These are phyloP conservation scores for Siniperca obscura DNA, from an alignment of 2,797 vertebrate genomes.

Conservation along the genomic window DNA sequence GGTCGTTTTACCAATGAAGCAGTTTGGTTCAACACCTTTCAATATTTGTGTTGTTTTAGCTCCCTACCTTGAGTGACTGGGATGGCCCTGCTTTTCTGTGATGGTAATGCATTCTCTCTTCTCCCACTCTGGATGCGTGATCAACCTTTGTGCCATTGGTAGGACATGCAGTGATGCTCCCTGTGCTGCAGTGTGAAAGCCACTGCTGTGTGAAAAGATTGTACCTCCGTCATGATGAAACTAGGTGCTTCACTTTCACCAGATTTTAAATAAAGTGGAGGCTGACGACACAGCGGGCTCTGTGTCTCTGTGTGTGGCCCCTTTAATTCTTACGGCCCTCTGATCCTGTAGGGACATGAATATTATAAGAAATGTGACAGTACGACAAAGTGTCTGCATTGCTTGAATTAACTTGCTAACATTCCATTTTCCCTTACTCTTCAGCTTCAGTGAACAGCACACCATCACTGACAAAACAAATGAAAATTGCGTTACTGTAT, in stretches of 20 bases:
- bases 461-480: conserved; percentile 31
- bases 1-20: conserved; percentile 14
- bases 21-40: conserved; percentile 10
- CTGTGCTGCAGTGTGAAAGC: conserved; percentile 32
- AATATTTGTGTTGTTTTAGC: conserved; percentile 21
- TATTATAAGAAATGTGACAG: conserved; percentile 13
- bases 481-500: conserved; percentile 43
- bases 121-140: conserved; percentile 42
- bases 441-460: conserved; percentile 35
- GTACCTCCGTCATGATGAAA: conserved; percentile 55
- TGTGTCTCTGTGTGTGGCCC: conserved; percentile 38
- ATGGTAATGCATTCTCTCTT: conserved; percentile 40
- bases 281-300: conserved; percentile 39
- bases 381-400: conserved; percentile 15
- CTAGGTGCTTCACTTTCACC: conserved; percentile 64
- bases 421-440: conserved; percentile 16
- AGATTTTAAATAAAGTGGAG: conserved; percentile 78
- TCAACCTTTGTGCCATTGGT: conserved; percentile 55
- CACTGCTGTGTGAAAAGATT: conserved; percentile 53
- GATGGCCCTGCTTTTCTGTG: conserved; percentile 33
- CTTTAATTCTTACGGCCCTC: conserved; percentile 4
- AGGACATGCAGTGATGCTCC: conserved; percentile 44
- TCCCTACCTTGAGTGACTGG: conserved; percentile 20
- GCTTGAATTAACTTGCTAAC: conserved; percentile 27
- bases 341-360: neutral